Evolutionary conservation across 53 echinoderm and acorn worm species (phyloP), one percentile per base, ranked within the genome.

Genomic region (Henricia sp.): DNA sequence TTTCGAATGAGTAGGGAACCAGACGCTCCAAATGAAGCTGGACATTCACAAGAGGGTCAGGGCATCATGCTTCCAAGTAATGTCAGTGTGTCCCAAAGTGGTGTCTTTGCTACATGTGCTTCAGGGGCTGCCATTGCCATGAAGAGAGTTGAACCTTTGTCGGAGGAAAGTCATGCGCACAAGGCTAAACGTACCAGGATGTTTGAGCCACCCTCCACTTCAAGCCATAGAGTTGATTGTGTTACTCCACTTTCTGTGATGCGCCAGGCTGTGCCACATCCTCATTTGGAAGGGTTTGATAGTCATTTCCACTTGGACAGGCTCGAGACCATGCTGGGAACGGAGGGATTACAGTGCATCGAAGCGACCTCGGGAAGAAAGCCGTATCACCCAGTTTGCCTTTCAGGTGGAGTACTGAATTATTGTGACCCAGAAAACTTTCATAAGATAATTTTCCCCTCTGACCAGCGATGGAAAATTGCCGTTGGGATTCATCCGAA

Each of bases 401-500:
- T 84, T 0, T 52, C 55, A 0, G 71, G 85, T 21, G 72, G 85
- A 63, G 73, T 85, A 4, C 8, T 52, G 0, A 72, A 72, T 27
- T 85, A 72, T 21, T 85, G 85, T 72, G 73, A 73, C 37, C 73
- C 74, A 11, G 24, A 27, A 3, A 27, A 33, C 11, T 54, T 29
- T 34, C 6, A 6, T 25, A 33, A 71, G 13, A 40, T 70, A 0
- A 0, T 30, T 24, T 63, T 72, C 3, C 46, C 48, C 1, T 3
- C 32, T 2, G 57, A 55, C 19, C 40, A 28, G 2, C 32, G 62
- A 0, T 87, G 76, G 77, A 52, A 52, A 19, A 59, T 89, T 5
- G 37, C 74, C 0, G 71, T 89, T 0, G 89, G 89, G 19, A 60
- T 82, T 11, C 89, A 89, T 28, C 84, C 75, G 0, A 89, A 84